A percentile compares a stretch with the other conserved stretches of the same genome.
These are phyloP conservation scores for Choristoneura fumiferana DNA, from an alignment of 1,140 invertebrate genomes.

Conservation along the genomic window DNA sequence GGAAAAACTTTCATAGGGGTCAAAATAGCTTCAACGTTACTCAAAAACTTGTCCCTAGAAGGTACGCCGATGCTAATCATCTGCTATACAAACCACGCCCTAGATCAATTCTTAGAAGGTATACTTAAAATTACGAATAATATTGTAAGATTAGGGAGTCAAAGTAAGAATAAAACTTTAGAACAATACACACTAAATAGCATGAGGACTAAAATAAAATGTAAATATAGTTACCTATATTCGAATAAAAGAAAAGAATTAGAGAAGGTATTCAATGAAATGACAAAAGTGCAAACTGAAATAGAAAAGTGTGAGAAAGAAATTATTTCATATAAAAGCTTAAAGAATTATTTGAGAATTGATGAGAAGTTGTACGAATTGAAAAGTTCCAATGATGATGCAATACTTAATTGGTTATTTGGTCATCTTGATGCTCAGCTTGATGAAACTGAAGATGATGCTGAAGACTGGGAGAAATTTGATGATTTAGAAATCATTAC, in stretches of 20 bases:
- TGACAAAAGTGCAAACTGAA: slow-evolving; percentile 54
- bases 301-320: slow-evolving; percentile 63
- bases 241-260: slow-evolving; percentile 52
- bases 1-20: slow-evolving; percentile 89
- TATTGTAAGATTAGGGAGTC: slow-evolving; percentile 86
- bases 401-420: slow-evolving; percentile 54
- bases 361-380: slow-evolving; percentile 39
- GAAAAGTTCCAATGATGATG: slow-evolving; percentile 48
- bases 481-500: slow-evolving; percentile 30
- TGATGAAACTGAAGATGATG: slow-evolving; percentile 19
- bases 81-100: slow-evolving; percentile 92
- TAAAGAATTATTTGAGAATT: slow-evolving; percentile 48
- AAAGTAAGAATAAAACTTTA: slow-evolving; percentile 81
- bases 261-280: slow-evolving; percentile 50
- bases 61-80: slow-evolving; percentile 87
- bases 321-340: slow-evolving; percentile 46
- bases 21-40: slow-evolving; percentile 81
- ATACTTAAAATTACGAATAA: slow-evolving; percentile 78
- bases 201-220: slow-evolving; percentile 52
- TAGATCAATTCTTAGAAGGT: slow-evolving; percentile 93
- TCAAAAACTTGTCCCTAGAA: slow-evolving; percentile 76
- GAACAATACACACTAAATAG: slow-evolving; percentile 74
- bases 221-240: slow-evolving; percentile 55
- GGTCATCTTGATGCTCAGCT: slow-evolving; percentile 31
- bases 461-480: slow-evolving; percentile 27